phyloP scores from a whole-genome alignment of 2,113 vertebrate genomes.

The Petrocephalus zakoni region DNA sequence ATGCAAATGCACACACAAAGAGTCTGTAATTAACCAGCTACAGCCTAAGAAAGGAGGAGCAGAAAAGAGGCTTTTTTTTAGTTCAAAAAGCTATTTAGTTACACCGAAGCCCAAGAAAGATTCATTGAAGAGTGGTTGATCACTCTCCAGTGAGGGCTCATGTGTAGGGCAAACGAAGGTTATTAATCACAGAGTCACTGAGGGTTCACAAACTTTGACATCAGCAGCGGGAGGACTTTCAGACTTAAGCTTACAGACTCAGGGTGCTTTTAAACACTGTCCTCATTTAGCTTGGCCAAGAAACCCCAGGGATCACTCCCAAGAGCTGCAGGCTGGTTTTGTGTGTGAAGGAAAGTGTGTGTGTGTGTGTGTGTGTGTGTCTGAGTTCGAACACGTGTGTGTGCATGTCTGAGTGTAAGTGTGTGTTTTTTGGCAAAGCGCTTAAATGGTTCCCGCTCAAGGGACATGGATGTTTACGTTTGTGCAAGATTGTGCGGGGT shows the following conservation, averaged over 20 bases:
- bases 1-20: background rate
- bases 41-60: background rate
- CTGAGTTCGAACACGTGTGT: background rate
- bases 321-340: background rate
- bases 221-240: background rate
- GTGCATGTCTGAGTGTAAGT: background rate
- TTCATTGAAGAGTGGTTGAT: conserved; percentile 5
- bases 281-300: background rate
- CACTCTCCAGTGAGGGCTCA: background rate
- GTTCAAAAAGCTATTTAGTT: background rate
- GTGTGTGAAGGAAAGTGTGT: background rate
- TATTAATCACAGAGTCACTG: background rate
- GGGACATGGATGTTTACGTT: conserved; percentile 13
- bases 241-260: background rate
- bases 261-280: background rate
- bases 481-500: background rate
- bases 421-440: background rate
- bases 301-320: background rate
- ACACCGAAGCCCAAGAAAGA: conserved; percentile 3
- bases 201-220: background rate
- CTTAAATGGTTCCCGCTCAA: background rate
- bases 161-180: background rate
- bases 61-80: background rate
- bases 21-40: conserved; percentile 1
- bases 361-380: background rate